Base-by-base conservation (phyloP, 1,140 invertebrate species). In the Formica selysi region DNA sequence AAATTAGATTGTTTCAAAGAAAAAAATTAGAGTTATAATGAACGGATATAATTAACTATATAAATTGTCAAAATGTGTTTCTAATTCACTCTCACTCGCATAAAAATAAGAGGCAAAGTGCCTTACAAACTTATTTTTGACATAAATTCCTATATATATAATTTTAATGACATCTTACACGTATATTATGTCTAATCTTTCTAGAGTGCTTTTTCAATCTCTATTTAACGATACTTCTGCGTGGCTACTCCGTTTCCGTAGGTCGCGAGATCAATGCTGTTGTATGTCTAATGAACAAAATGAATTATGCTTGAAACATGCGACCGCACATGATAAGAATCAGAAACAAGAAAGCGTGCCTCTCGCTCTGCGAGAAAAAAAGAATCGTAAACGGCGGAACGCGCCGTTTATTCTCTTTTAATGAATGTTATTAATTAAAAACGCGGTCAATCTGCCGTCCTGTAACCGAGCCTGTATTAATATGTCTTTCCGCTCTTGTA, bases 381-480 rank as follows among this genome's bases (percentile, higher is more conserved):
- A 73, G 44, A 74, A 36, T 61, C 48, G 51, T n/a, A 44, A 59
- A 61, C 26, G 38, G 8, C 7, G 32, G 26, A 16, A 13, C 36
- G 38, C 38, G 32, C 44, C 44, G n/a, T 54, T 80, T n/a, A 70
- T 16, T 26, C 19, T 32, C 26, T 48, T 61, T 71, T 83, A 83
- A 83, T 44, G 54, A 6, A 19, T 38, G 19, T 83, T 74, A 74
- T 38, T 89, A 88, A 88, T 88, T 88, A 78, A 88, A 68, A 36
- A 6, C 16, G 7, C 19, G 67, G 79, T 38, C 79, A 76, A 85
- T 88, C 74, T 54, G 59, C 70, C 22, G 79, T 81, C 8, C 7
- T 29, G 16, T 19, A 22, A 76, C 22, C 51, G 26, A 38, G 16
- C 11, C n/a, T 29, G 32, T 51, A 61, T 85, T 78, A 73, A 38